Evolutionary conservation across 2,888 invertebrate species (phyloP).

Genomic region (Hypomecis atomaria): DNA sequence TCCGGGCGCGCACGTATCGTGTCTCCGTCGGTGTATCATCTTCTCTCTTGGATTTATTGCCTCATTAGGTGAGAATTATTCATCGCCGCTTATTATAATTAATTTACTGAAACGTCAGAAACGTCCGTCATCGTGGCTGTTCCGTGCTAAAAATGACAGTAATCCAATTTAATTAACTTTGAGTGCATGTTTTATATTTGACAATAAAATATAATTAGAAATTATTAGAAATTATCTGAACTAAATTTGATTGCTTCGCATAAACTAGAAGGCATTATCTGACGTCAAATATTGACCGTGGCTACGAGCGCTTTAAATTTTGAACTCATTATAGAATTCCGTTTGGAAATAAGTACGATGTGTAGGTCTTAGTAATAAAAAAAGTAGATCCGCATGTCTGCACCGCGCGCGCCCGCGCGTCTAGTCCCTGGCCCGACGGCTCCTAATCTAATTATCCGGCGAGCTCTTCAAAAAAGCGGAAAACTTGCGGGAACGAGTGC

Average conservation of each 20-base stretch:
- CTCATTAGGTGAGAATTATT: constrained; percentile 50
- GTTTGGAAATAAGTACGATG: constrained; percentile 38
- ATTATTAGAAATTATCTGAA: no score
- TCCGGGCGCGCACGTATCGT: constrained; percentile 60
- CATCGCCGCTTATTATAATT: constrained; percentile 25
- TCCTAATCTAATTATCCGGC: constrained; percentile 76
- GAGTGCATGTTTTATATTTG: constrained; percentile 16
- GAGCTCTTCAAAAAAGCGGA: constrained; percentile 70
- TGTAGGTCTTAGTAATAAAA: constrained; percentile 43
- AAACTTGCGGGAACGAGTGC: constrained; percentile 64
- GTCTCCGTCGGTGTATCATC: constrained; percentile 37
- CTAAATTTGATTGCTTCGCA: constrained; percentile 6
- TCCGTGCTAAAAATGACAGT: constrained; percentile 18
- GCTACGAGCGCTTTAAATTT: constrained; percentile 34
- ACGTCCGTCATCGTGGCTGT: constrained; percentile 20
- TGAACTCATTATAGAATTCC: constrained; percentile 45
- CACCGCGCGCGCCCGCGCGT: constrained; percentile 35
- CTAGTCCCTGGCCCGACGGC: constrained; percentile 44
- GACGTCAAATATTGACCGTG: constrained; percentile 8
- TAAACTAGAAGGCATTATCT: constrained; percentile 3
- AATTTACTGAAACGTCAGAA: constrained; percentile 25
- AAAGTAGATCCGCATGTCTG: constrained; percentile 47
- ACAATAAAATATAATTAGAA: constrained; percentile 17
- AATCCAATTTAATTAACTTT: constrained; percentile 23
- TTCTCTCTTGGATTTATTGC: constrained; percentile 39